phyloP scores from a whole-genome alignment of 2,797 vertebrate species.

The Siniperca undulata region DNA sequence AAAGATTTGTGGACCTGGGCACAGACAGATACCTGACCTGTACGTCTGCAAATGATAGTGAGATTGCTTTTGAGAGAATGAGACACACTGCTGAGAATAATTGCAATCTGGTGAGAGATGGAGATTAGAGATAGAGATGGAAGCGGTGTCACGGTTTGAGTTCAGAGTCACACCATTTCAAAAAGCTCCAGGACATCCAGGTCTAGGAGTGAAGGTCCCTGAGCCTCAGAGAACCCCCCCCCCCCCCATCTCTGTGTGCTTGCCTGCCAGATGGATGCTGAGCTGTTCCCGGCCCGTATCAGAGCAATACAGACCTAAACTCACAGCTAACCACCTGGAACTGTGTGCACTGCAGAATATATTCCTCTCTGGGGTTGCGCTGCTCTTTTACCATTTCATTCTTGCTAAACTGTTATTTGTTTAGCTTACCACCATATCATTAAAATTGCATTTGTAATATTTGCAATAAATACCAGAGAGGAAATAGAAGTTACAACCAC shows the following conservation, averaged over 20 bases:
- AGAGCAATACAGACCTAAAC: slow-evolving; percentile 37
- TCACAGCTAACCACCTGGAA: slow-evolving; percentile 52
- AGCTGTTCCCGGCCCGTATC: slow-evolving; percentile 36
- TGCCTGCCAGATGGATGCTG: slow-evolving; percentile 55
- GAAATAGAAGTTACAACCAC: not conserved
- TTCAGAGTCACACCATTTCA: slow-evolving; percentile 52
- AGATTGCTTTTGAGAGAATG: slow-evolving; percentile 27
- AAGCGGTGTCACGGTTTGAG: slow-evolving; percentile 29
- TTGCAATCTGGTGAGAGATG: slow-evolving; percentile 16
- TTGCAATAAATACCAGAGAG: not conserved
- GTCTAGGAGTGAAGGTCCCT: slow-evolving; percentile 35
- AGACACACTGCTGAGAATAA: slow-evolving; percentile 24
- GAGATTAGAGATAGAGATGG: slow-evolving; percentile 14
- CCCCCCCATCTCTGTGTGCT: slow-evolving; percentile 60
- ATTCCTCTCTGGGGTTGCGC: slow-evolving; percentile 19
- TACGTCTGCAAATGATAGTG: slow-evolving; percentile 25
- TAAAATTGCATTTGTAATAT: slow-evolving; percentile 8
- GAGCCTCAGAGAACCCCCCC: slow-evolving; percentile 7
- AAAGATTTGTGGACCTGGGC: not conserved
- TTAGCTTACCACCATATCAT: slow-evolving; percentile 9
- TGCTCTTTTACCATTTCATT: not conserved
- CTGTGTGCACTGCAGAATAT: slow-evolving; percentile 27
- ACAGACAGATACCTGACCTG: slow-evolving; percentile 20
- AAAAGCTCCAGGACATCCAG: slow-evolving; percentile 48
- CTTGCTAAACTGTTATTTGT: slow-evolving; percentile 14